Percentiles rank a stretch among this genome's conserved stretches.
Evolutionary conservation across 2,797 vertebrate species (phyloP).

Genomic region (Gymnopithys bicolor): DNA sequence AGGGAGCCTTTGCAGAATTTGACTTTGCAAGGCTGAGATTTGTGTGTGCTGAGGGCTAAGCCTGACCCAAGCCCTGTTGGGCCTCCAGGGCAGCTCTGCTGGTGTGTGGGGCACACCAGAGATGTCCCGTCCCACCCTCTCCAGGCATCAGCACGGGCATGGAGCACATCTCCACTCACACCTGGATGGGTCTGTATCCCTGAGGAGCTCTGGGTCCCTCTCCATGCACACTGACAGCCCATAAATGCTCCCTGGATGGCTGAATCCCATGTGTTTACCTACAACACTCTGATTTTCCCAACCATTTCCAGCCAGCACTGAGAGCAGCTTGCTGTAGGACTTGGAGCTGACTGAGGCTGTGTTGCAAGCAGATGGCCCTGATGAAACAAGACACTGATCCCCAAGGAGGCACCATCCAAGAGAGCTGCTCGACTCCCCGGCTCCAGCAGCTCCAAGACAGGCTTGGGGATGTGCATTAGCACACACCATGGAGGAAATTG

Average conservation of each 20-base stretch:
- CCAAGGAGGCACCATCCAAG: not conserved
- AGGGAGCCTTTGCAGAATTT: not conserved
- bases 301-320: conserved; percentile 19
- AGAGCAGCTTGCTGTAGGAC: conserved; percentile 27
- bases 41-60: not conserved
- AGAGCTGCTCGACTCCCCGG: not conserved
- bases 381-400: conserved; percentile 48
- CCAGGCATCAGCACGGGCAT: accelerated
- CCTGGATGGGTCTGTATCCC: not conserved
- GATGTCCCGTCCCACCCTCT: not conserved
- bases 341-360: conserved; percentile 2
- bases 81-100: not conserved
- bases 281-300: not conserved
- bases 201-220: not conserved
- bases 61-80: accelerated
- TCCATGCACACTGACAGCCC: not conserved
- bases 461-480: not conserved
- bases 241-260: not conserved
- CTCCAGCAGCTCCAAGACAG: conserved; percentile 19
- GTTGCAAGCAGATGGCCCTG: conserved; percentile 51
- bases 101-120: accelerated
- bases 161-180: not conserved
- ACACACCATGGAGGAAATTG: not conserved
- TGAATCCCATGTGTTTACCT: not conserved
- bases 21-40: not conserved